phyloP scores from a whole-genome alignment of 2,888 invertebrate genomes.

The Herminia tarsipennalis region DNA sequence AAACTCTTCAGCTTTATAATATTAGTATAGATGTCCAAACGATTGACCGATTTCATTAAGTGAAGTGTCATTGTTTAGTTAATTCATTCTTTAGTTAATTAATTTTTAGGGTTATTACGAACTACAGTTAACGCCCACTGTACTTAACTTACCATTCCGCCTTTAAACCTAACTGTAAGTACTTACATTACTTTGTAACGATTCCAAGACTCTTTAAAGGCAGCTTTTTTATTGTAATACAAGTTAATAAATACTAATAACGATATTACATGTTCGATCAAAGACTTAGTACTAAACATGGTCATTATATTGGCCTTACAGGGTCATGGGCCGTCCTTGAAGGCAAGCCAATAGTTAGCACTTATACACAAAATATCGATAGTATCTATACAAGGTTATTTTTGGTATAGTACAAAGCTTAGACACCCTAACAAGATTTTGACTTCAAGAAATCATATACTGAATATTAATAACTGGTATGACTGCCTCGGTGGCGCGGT shows the following conservation, averaged over 20 bases:
- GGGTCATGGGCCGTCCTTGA: slow-evolving; percentile 9
- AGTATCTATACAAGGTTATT: background rate
- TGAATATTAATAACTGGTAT: background rate
- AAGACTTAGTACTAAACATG: background rate
- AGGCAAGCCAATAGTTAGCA: background rate
- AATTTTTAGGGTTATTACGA: too few species aligned
- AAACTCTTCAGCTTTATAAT: too few species aligned
- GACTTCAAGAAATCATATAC: background rate
- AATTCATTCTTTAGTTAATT: too few species aligned
- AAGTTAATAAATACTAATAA: slow-evolving; percentile 1
- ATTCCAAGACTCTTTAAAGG: too few species aligned
- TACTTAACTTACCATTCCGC: too few species aligned
- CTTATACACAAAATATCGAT: background rate
- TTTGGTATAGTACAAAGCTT: background rate
- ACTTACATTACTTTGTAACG: too few species aligned
- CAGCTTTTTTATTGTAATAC: too few species aligned
- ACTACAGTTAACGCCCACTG: too few species aligned
- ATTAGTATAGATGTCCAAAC: too few species aligned
- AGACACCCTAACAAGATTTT: background rate
- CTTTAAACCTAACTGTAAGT: too few species aligned
- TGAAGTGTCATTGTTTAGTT: too few species aligned
- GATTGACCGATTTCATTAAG: too few species aligned
- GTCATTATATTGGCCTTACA: background rate
- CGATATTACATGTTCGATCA: background rate
- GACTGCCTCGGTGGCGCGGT: background rate